Base-by-base conservation (phyloP, 1,140 invertebrate species). In the Cephus cinctus region DNA sequence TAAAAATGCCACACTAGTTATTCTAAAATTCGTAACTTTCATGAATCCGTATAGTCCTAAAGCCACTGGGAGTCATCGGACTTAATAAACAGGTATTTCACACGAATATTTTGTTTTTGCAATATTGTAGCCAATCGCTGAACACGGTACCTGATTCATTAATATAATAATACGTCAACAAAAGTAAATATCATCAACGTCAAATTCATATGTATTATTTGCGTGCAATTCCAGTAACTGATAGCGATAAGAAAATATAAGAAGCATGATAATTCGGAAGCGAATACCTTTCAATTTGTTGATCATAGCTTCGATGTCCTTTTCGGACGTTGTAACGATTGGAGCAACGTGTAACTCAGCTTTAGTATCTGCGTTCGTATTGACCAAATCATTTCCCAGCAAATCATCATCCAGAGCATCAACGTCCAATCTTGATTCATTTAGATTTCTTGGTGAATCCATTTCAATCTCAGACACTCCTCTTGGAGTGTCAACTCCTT, bases 201-300 rank as follows among this genome's bases (percentile, higher is more conserved):
- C n/a, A n/a, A n/a, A n/a, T n/a, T n/a, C n/a, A n/a, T n/a, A n/a
- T n/a, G n/a, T n/a, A n/a, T n/a, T n/a, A n/a, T n/a, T n/a, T n/a
- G n/a, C n/a, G n/a, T n/a, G n/a, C n/a, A n/a, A n/a, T n/a, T n/a
- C n/a, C n/a, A n/a, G n/a, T n/a, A n/a, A n/a, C n/a, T n/a, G n/a
- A n/a, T n/a, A n/a, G n/a, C n/a, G 27, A 8, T 30, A 8, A 30
- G 27, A 1, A 8, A 30, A 30, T 30, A 30, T 30, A 12, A 8
- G 12, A 9, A 12, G 27, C 9, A 30, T 30, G 9, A 12, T 30
- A 8, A 30, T 30, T 12, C 12, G 12, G 27, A 36, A 36, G n/a
- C n/a, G n/a, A 36, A 15, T 74, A 76, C 74, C 74, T 71, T 67
- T 65, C 21, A 77, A 56, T 43, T 77, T 73, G 15, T 73, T 63